phyloP scores from a whole-genome alignment of 2,113 vertebrate species.

The Eublepharis macularius region DNA sequence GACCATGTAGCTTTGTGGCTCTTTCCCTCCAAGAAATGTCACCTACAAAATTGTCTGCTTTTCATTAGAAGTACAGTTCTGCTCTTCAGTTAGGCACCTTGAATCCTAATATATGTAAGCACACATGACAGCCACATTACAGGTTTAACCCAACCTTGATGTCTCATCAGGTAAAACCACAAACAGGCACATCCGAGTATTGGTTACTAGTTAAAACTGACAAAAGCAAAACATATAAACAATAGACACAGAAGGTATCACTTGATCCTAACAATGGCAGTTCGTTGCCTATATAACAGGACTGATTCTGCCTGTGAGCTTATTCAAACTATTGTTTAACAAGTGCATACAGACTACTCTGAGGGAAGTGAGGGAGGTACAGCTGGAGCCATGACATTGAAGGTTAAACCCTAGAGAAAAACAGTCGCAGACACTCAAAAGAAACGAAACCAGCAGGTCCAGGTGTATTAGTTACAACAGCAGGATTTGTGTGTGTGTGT shows the following conservation, averaged over 20 bases:
- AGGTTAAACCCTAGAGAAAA: not conserved
- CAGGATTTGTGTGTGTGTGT: not conserved
- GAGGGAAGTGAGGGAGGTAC: no score
- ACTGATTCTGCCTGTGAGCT: fast-evolving
- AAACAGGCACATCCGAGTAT: not conserved
- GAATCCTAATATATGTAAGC: not conserved
- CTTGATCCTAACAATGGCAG: not conserved
- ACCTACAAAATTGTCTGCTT: not conserved
- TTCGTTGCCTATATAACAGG: not conserved
- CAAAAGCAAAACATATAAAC: not conserved
- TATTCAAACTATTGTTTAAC: not conserved
- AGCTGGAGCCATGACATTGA: no score
- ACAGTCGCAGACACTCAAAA: not conserved
- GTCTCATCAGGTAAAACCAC: not conserved
- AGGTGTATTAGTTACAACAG: not conserved
- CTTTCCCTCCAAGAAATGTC: not conserved
- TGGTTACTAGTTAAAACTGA: not conserved
- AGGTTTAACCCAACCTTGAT: not conserved
- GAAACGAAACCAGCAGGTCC: not conserved
- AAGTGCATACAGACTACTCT: not conserved
- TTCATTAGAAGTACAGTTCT: no score
- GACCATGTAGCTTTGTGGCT: not conserved
- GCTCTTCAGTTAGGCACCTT: not conserved
- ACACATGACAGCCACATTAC: not conserved
- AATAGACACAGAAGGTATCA: not conserved